Evolutionary conservation across 2,797 vertebrate genomes (phyloP), one percentile per base, ranked within the genome.

Genomic region (Dallia pectoralis): DNA sequence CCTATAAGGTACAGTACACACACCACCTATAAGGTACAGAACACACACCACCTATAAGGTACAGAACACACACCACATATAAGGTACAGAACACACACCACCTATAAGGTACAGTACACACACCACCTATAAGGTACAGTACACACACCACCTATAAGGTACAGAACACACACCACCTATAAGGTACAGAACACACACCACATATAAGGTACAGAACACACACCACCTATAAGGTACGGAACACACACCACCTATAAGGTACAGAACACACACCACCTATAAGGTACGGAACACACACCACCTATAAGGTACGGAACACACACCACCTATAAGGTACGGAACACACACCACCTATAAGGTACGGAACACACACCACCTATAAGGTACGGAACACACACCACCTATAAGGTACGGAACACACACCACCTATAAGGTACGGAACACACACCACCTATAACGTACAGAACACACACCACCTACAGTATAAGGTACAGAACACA

Each of bases 21-120:
- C 25, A 49, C n/a, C n/a, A n/a, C n/a, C n/a, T n/a, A n/a, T n/a
- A n/a, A n/a, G n/a, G n/a, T n/a, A n/a, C n/a, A n/a, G n/a, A n/a
- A n/a, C n/a, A 0, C 88, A 92, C 15, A 89, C 93, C 19, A 83
- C 93, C 61, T 96, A 96, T 78, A 96, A 95, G 94, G 95, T 95
- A 79, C 32, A 61, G 25, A 27, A 59, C 25, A 27, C 19, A 69
- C 48, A 56, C 16, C 5, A n/a, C 11, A 15, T 30, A 27, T 64
- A 22, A 56, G 19, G 3, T 30, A 30, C 29, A 47, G 53, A 29
- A 69, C 27, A 49, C 48, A 53, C 25, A 49, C n/a, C n/a, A n/a
- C n/a, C n/a, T n/a, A n/a, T n/a, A n/a, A n/a, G n/a, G n/a, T n/a
- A n/a, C n/a, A n/a, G n/a, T n/a, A n/a, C n/a, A 0, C 88, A 92